Evolutionary conservation across 2,888 invertebrate genomes (phyloP).

Genomic region (Empis stercorea): DNA sequence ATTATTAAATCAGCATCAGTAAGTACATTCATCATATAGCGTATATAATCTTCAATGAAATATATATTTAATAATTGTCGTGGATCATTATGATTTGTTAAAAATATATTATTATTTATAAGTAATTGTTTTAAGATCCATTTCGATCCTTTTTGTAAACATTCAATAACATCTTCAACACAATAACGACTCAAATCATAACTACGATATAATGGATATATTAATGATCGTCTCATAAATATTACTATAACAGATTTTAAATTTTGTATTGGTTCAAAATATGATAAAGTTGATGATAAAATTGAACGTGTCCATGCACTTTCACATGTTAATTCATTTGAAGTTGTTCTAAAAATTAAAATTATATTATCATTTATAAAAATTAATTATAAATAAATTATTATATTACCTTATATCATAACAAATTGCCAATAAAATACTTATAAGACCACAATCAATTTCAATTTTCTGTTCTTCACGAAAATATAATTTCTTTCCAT

Average conservation of each 20-base stretch:
- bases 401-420: conserved; percentile 26
- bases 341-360: conserved; percentile 19
- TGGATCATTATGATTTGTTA: conserved; percentile 17
- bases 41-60: conserved; percentile 28
- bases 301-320: conserved; percentile 31
- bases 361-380: neutral
- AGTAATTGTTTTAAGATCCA: conserved; percentile 31
- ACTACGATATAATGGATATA: conserved; percentile 31
- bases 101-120: conserved; percentile 22
- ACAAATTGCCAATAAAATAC: conserved; percentile 30
- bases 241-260: conserved; percentile 25
- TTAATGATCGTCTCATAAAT: conserved; percentile 28
- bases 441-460: conserved; percentile 29
- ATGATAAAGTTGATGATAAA: conserved; percentile 26
- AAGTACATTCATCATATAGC: conserved; percentile 17
- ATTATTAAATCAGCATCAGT: conserved; percentile 21
- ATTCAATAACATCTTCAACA: conserved; percentile 27
- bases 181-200: conserved; percentile 28
- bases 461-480: conserved; percentile 18
- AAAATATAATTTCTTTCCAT: neutral
- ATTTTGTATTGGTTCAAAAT: conserved; percentile 28
- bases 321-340: conserved; percentile 30
- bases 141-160: conserved; percentile 21
- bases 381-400: neutral
- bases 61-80: conserved; percentile 24